These are phyloP conservation scores for Drosophila kanapiae DNA, from an alignment of 1,140 invertebrate genomes.

Conservation along the genomic window DNA sequence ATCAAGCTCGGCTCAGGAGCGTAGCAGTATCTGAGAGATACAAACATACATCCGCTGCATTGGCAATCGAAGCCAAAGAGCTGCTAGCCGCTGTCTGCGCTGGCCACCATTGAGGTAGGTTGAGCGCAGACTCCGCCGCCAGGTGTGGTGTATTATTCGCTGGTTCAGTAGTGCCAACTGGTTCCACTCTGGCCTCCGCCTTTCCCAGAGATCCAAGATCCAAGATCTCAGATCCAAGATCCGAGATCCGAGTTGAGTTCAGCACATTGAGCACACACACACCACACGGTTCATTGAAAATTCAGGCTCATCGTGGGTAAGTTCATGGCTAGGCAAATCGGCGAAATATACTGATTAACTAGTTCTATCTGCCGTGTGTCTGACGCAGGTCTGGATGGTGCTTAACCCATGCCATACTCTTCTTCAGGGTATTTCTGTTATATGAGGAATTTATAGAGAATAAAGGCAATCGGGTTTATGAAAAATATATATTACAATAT, in stretches of 20 bases:
- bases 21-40: conserved; percentile 30
- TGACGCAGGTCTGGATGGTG: conserved; percentile 29
- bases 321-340: conserved; percentile 44
- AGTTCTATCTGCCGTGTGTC: conserved; percentile 21
- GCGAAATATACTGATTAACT: conserved; percentile 34
- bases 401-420: conserved; percentile 1
- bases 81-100: conserved; percentile 22
- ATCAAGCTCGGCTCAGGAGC: conserved; percentile 37
- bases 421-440: background rate
- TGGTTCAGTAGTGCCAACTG: conserved; percentile 60
- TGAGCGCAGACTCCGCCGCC: conserved; percentile 32
- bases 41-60: conserved; percentile 49
- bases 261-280: conserved; percentile 1
- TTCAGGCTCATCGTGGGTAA: conserved; percentile 20
- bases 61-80: conserved; percentile 34
- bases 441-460: background rate
- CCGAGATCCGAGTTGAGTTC: conserved; percentile 14
- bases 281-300: conserved; percentile 31
- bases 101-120: conserved; percentile 70
- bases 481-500: too few relatives aligned
- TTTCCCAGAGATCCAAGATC: conserved; percentile 6
- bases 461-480: background rate
- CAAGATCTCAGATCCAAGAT: background rate
- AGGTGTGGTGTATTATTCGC: conserved; percentile 25
- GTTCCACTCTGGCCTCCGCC: conserved; percentile 19